Conservation (phyloP, 2,797 vertebrate genomes). For the Sebastes nivosus region DNA sequence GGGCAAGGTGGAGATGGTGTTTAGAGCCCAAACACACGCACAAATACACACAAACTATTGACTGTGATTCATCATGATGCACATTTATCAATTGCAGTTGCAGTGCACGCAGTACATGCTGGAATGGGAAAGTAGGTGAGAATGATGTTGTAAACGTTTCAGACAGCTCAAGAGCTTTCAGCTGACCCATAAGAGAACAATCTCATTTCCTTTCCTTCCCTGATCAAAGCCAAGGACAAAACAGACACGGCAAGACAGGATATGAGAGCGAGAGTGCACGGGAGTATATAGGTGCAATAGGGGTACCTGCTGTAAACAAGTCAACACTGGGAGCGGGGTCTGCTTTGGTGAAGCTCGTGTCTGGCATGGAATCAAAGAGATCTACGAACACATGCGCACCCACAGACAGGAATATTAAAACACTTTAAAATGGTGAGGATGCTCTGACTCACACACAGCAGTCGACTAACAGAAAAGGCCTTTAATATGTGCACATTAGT, state of each 20-base stretch:
- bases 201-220: constrained; percentile 38
- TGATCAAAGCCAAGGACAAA: constrained; percentile 56
- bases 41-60: neutral
- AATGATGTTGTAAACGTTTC: constrained; percentile 37
- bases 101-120: constrained; percentile 61
- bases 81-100: constrained; percentile 30
- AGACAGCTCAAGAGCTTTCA: constrained; percentile 50
- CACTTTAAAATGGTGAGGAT: neutral
- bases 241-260: constrained; percentile 55
- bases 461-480: neutral
- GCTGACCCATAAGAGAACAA: constrained; percentile 41
- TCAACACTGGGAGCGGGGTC: constrained; percentile 90
- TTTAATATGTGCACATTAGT: constrained; percentile 39
- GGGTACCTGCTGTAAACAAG: constrained; percentile 96
- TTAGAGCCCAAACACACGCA: constrained; percentile 42
- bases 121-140: constrained; percentile 23
- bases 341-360: constrained; percentile 82
- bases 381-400: constrained; percentile 90
- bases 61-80: constrained; percentile 22
- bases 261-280: constrained; percentile 36
- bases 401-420: constrained; percentile 67
- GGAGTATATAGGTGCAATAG: constrained; percentile 15
- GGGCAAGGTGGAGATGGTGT: constrained; percentile 66
- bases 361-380: constrained; percentile 92
- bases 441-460: constrained; percentile 28